These are phyloP conservation scores for Istiophorus platypterus DNA, from an alignment of 2,113 vertebrate genomes.

Conservation along the genomic window DNA sequence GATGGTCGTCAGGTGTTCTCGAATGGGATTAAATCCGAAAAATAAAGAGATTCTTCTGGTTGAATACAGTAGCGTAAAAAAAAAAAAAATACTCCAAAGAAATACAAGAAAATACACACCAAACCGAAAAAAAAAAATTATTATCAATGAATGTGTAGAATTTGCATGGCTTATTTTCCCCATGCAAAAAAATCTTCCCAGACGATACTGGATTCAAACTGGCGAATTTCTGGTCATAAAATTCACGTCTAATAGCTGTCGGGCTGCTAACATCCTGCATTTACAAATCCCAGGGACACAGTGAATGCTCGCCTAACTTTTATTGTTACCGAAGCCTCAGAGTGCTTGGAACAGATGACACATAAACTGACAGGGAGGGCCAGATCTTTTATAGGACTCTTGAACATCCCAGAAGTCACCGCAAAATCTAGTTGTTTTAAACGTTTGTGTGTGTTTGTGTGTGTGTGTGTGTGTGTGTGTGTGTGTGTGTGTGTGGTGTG, in stretches of 20 bases:
- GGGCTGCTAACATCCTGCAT: slow-evolving; percentile 24
- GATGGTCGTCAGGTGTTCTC: no score
- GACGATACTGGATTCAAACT: slow-evolving; percentile 17
- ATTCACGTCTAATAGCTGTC: slow-evolving; percentile 1
- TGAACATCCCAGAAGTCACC: slow-evolving; percentile 66
- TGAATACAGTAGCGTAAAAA: neutral
- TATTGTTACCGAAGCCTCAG: slow-evolving; percentile 51
- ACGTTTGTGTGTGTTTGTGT: slow-evolving; percentile 45
- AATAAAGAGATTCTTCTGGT: neutral
- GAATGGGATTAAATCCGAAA: slow-evolving; percentile 1
- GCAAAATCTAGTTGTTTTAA: slow-evolving; percentile 63
- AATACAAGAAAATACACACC: neutral
- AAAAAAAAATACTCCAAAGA: neutral
- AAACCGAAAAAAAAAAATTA: neutral
- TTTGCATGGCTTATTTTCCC: slow-evolving; percentile 3
- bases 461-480: no score
- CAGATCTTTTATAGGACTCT: slow-evolving; percentile 64
- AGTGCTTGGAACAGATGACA: slow-evolving; percentile 63
- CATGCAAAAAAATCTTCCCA: slow-evolving; percentile 21
- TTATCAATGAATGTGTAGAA: neutral
- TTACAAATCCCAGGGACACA: slow-evolving; percentile 34
- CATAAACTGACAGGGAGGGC: slow-evolving; percentile 56
- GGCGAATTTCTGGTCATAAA: slow-evolving; percentile 25
- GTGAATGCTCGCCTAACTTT: slow-evolving; percentile 45
- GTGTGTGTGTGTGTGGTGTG: no score